Evolutionary conservation across 2,797 vertebrate genomes (phyloP).

Genomic region (Pseudochaenichthys georgianus): DNA sequence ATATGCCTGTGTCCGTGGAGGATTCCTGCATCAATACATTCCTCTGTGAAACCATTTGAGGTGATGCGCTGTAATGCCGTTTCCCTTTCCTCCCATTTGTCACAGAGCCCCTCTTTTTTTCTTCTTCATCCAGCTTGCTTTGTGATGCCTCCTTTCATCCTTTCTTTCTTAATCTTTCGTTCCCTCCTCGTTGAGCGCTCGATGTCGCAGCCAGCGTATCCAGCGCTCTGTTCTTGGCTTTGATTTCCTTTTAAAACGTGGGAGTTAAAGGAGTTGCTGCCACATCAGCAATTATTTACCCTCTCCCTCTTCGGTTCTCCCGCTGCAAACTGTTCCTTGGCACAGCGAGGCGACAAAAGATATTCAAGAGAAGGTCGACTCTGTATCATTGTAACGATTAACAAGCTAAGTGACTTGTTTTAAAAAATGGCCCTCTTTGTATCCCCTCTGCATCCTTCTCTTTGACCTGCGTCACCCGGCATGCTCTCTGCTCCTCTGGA

Average conservation of each 20-base stretch:
- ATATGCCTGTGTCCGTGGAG: slow-evolving; percentile 43
- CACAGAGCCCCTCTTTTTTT: slow-evolving; percentile 8
- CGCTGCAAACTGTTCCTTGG: slow-evolving; percentile 28
- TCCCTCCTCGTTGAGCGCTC: slow-evolving; percentile 14
- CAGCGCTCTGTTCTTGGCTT: slow-evolving; percentile 31
- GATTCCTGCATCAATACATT: slow-evolving; percentile 34
- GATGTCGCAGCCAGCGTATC: slow-evolving; percentile 28
- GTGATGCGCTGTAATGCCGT: slow-evolving; percentile 14
- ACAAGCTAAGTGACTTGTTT: not conserved
- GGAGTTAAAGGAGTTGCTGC: slow-evolving; percentile 56
- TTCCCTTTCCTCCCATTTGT: slow-evolving; percentile 41
- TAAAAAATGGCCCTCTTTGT: not conserved
- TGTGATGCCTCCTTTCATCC: slow-evolving; percentile 9
- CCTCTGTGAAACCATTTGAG: slow-evolving; percentile 6
- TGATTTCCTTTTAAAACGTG: slow-evolving; percentile 44
- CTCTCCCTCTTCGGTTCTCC: slow-evolving; percentile 2
- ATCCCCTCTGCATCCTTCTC: not conserved
- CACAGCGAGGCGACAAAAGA: slow-evolving; percentile 7
- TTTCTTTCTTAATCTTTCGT: slow-evolving; percentile 10
- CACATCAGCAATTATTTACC: slow-evolving; percentile 57
- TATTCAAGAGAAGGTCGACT: slow-evolving; percentile 34
- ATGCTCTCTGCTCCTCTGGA: slow-evolving; percentile 3
- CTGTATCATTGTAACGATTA: slow-evolving; percentile 17
- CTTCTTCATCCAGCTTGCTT: slow-evolving; percentile 15
- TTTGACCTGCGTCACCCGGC: slow-evolving; percentile 5